Evolutionary conservation across 92 coral and sea anemone genomes (phyloP).

Genomic region (Palythoa grandis): DNA sequence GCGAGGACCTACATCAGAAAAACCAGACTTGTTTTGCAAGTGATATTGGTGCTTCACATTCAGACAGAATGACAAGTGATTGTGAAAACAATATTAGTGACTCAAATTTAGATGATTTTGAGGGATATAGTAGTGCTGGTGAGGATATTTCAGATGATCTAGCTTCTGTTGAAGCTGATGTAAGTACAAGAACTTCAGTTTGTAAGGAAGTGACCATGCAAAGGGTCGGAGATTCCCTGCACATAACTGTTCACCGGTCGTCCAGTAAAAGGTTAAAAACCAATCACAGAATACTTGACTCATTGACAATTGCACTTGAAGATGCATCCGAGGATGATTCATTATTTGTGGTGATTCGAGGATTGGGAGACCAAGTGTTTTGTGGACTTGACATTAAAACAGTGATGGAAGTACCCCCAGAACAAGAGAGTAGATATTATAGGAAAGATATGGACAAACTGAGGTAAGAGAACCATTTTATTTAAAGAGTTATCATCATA

Average conservation of each 20-base stretch:
- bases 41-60: slow-evolving; percentile 24
- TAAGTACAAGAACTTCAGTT: slow-evolving; percentile 50
- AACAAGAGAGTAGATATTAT: slow-evolving; percentile 72
- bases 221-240: slow-evolving; percentile 69
- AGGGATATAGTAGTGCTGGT: slow-evolving; percentile 2
- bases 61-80: slow-evolving; percentile 11
- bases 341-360: slow-evolving; percentile 83
- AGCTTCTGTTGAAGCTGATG: slow-evolving; percentile 32
- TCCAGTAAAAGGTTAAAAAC: slow-evolving; percentile 85
- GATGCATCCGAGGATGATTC: slow-evolving; percentile 93
- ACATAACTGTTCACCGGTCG: slow-evolving; percentile 76
- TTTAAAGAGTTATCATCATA: no score
- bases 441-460: slow-evolving; percentile 86
- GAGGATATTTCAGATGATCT: slow-evolving; percentile 40
- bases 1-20: slow-evolving; percentile 72
- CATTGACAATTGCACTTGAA: slow-evolving; percentile 90
- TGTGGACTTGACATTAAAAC: slow-evolving; percentile 90
- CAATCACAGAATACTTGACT: slow-evolving; percentile 83
- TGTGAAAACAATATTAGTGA: background rate
- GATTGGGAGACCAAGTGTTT: slow-evolving; percentile 84
- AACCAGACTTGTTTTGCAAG: slow-evolving; percentile 49
- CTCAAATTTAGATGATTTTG: slow-evolving; percentile 4
- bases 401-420: slow-evolving; percentile 67
- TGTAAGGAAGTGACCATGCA: slow-evolving; percentile 88
- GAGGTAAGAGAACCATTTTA: slow-evolving; percentile 58